phyloP scores from a whole-genome alignment of 2,797 vertebrate species.

The Kryptopterus vitreolus region DNA sequence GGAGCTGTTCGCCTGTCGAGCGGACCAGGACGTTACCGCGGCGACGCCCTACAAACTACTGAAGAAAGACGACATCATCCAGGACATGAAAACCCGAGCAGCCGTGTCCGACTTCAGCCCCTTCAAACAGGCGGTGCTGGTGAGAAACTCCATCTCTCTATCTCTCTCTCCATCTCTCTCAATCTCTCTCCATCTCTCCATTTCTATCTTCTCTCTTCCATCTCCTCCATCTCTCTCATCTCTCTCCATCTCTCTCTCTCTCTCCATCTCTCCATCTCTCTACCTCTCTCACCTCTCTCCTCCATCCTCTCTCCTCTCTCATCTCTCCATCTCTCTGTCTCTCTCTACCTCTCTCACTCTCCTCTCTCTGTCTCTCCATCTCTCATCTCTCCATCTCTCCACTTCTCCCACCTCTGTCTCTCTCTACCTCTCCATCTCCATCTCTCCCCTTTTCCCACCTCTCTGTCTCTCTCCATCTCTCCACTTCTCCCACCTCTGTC shows the following conservation, averaged over 20 bases:
- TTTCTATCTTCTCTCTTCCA: too few species aligned
- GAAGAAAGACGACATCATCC: constrained; percentile 84
- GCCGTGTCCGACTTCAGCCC: constrained; percentile 90
- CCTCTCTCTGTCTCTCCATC: neutral
- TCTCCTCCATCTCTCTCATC: neutral
- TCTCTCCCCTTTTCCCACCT: neutral
- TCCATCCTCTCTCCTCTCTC: neutral
- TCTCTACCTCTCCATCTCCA: neutral
- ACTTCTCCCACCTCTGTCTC: neutral
- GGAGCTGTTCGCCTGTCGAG: constrained; percentile 82
- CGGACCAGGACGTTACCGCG: constrained; percentile 81
- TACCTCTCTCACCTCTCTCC: neutral
- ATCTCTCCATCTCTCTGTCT: neutral
- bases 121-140: constrained; percentile 79
- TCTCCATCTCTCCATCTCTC: neutral
- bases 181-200: too few species aligned
- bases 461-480: too few species aligned
- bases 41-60: constrained; percentile 83
- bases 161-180: too few species aligned
- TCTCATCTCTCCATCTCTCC: too few species aligned
- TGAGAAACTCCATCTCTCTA: constrained; percentile 56
- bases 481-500: neutral
- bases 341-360: neutral
- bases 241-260: neutral
- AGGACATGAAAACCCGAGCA: constrained; percentile 83